Evolutionary conservation across 2,797 vertebrate genomes (phyloP).

Genomic region (Squalus acanthias): DNA sequence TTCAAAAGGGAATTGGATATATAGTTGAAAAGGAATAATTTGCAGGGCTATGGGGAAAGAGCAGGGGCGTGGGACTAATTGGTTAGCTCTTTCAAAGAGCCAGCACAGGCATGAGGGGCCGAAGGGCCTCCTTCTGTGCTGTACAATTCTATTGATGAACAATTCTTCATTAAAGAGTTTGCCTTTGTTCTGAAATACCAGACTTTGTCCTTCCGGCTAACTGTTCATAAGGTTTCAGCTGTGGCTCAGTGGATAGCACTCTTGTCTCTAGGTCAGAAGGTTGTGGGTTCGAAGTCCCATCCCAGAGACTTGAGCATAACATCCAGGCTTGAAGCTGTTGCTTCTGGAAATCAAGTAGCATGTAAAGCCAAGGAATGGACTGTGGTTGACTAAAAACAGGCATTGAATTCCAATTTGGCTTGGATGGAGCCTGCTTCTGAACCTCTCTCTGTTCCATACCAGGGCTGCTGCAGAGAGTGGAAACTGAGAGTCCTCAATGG

Average conservation of each 20-base stretch:
- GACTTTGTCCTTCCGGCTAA: not conserved
- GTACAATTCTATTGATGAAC: not conserved
- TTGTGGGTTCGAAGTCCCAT: too few relatives aligned
- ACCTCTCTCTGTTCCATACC: not conserved
- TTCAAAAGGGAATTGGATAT: not conserved
- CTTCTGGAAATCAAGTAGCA: not conserved
- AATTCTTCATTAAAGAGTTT: not conserved
- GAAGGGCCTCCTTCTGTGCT: not conserved
- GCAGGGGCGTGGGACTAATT: not conserved
- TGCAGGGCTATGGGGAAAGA: not conserved
- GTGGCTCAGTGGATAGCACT: too few relatives aligned
- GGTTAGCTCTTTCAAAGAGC: not conserved
- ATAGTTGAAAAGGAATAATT: not conserved
- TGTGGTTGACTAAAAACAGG: too few relatives aligned
- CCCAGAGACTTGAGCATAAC: too few relatives aligned
- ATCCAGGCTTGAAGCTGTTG: not conserved
- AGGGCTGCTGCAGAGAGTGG: not conserved
- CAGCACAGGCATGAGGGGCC: not conserved
- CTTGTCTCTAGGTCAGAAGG: too few relatives aligned
- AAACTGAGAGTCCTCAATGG: not conserved
- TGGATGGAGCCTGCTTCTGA: not conserved
- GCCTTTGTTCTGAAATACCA: not conserved
- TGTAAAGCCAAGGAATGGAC: not conserved
- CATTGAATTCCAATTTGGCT: not conserved
- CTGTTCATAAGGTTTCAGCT: not conserved